These are phyloP conservation scores for Nasonia giraulti DNA, from an alignment of 1,140 invertebrate genomes.

Conservation along the genomic window DNA sequence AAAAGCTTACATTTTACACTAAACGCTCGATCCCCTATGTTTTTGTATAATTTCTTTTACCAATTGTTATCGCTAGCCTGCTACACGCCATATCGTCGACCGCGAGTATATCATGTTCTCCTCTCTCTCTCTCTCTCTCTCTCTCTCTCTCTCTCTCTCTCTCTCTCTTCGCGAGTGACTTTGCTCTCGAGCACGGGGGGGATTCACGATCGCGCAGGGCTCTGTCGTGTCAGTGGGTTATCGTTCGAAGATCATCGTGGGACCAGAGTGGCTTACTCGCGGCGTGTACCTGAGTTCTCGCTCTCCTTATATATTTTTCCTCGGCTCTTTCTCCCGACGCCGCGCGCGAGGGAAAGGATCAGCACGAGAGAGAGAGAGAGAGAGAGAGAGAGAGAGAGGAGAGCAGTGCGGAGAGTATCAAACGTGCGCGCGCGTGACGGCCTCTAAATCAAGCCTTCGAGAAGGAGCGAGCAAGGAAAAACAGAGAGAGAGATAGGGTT, in stretches of 20 bases:
- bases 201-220: constrained; percentile 43
- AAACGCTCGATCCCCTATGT: no score
- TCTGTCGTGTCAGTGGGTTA: constrained; percentile 61
- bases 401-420: constrained; percentile 6
- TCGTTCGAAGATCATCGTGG: constrained; percentile 59
- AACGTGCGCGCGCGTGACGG: constrained; percentile 15
- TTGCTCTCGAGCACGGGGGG: neutral
- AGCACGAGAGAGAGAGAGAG: neutral
- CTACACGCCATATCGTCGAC: neutral
- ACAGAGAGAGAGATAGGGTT: neutral
- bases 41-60: no score
- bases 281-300: constrained; percentile 23
- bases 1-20: no score
- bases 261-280: constrained; percentile 34
- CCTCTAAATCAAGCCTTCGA: constrained; percentile 17
- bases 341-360: neutral
- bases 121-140: neutral
- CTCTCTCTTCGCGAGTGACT: neutral
- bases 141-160: no score
- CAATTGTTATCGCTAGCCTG: no score
- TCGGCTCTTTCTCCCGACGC: constrained; percentile 40
- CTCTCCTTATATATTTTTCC: constrained; percentile 36
- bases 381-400: neutral
- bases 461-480: neutral
- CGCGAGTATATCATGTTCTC: neutral